Base-by-base conservation (phyloP, 1,140 invertebrate genomes). In the Acromyrmex echinatior region DNA sequence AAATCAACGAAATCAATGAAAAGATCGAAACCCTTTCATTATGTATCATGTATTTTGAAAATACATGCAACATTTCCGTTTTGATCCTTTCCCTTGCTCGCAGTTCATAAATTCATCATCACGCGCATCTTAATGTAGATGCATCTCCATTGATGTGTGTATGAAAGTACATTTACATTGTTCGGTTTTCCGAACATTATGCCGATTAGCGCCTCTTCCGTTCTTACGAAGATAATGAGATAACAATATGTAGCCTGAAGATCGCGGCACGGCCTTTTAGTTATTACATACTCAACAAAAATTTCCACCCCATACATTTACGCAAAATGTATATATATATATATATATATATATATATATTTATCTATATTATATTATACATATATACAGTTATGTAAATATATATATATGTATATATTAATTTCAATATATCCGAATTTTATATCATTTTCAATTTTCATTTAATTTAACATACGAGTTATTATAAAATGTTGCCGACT, bases 321-420 rank as follows among this genome's bases (percentile, higher is more conserved):
- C 60, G 39, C 25, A 21, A 25, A 63, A 74, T 74, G 3, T 31
- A 31, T 31, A 31, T 3, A 89, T 86, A 87, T 87, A 21, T 79
- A 80, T 87, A 71, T 84, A 84, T 60, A 74, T 74, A 89, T 86
- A 87, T 87, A 39, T 84, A 84, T 60, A 74, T 74, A 89, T 25
- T 1, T 25, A 25, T 25, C 25, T 25, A 25, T 25, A 25, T 25
- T 25, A 25, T 25, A 25, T 25, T 25, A 25, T 53, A 63, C 14
- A 28, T 31, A 74, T 73, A 89, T 86, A 87, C 9, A 49, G 25
- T 25, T 79, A 84, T 87, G 71, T 84, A 84, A 7, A 63, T n/a
- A 28, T 39, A 28, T 31, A 74, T 74, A 89, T 86, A 87, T 87
- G 51, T 79, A 84, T 87, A 76, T 84, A 84, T 60, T 25, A 39